Base-by-base conservation (phyloP, 2,797 vertebrate species). In the Crypturellus tataupa region DNA sequence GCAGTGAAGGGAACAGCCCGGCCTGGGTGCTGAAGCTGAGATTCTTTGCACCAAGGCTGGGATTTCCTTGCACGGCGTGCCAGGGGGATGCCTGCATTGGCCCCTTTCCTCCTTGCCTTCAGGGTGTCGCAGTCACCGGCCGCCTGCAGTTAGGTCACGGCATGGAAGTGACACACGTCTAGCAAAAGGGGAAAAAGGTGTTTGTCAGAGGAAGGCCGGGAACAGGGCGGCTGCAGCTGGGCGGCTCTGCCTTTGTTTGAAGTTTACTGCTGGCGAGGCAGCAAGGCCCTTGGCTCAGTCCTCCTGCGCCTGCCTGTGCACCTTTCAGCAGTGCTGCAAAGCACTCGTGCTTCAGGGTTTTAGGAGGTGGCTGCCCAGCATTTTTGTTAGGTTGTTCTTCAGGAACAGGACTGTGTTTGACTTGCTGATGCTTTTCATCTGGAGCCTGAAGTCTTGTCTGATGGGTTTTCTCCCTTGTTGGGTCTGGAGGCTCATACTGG, bases 101-200 rank as follows among this genome's bases (percentile, higher is more conserved):
- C 49, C 2, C 6, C 35, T 33, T 59, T 59, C 40, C 25, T 33
- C 17, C 7, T 9, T 51, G 70, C 16, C 1, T 60, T 77, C n/a
- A 7, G 7, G 44, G 47, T 7, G 0, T 8, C 51, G 71, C 85
- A 67, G 68, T 10, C 7, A 1, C 75, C 3, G 10, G 15, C 17
- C 37, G 81, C 0, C 1, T 44, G 64, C 81, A 37, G 71, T 84
- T 12, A 1, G 58, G 49, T 6, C 8, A 0, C 15, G 24, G 72
- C 2, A 33, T 97, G 96, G 87, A 94, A 97, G 82, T 94, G 89
- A 95, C 93, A 96, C 84, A 49, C 4, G 47, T 80, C 89, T 59
- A 20, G 88, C 91, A 90, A 87, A 79, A 94, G 71, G 80, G 95
- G 89, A 91, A 87, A 84, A 87, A 94, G 89, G 78, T 90, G 85